Evolutionary conservation across 2,888 invertebrate genomes (phyloP).

Genomic region (Prosapia bicincta): DNA sequence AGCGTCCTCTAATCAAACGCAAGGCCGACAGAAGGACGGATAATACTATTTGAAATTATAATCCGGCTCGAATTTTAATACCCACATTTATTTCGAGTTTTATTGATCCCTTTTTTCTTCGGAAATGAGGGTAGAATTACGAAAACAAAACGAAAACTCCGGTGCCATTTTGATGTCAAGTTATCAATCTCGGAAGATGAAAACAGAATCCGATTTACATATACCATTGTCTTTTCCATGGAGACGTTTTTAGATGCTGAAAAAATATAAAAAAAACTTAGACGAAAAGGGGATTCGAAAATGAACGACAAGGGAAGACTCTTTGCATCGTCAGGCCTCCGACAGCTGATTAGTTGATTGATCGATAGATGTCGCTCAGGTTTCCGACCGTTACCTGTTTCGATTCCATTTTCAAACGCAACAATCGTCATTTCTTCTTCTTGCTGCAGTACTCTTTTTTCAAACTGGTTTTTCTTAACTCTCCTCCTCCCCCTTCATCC

Average conservation of each 20-base stretch:
- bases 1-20: slow-evolving; percentile 18
- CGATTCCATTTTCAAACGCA: slow-evolving; percentile 25
- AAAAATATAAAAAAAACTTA: not conserved
- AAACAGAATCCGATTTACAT: slow-evolving; percentile 11
- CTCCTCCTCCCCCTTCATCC: not conserved
- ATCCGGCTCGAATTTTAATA: slow-evolving; percentile 30
- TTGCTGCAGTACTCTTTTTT: slow-evolving; percentile 2
- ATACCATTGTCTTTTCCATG: slow-evolving; percentile 15
- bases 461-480: slow-evolving; percentile 7
- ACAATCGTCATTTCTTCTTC: slow-evolving; percentile 25
- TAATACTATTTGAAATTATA: slow-evolving; percentile 26
- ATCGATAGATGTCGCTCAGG: slow-evolving; percentile 15
- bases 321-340: slow-evolving; percentile 11
- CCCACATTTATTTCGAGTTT: slow-evolving; percentile 27
- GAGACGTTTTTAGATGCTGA: not conserved
- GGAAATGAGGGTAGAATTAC: not conserved
- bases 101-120: not conserved
- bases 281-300: slow-evolving; percentile 25
- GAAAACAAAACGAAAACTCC: not conserved
- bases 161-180: slow-evolving; percentile 7
- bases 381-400: not conserved
- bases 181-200: slow-evolving; percentile 25
- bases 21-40: slow-evolving; percentile 16
- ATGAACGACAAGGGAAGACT: slow-evolving; percentile 22
- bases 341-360: slow-evolving; percentile 1